phyloP scores from a whole-genome alignment of 2,113 vertebrate species.

The Riparia riparia region DNA sequence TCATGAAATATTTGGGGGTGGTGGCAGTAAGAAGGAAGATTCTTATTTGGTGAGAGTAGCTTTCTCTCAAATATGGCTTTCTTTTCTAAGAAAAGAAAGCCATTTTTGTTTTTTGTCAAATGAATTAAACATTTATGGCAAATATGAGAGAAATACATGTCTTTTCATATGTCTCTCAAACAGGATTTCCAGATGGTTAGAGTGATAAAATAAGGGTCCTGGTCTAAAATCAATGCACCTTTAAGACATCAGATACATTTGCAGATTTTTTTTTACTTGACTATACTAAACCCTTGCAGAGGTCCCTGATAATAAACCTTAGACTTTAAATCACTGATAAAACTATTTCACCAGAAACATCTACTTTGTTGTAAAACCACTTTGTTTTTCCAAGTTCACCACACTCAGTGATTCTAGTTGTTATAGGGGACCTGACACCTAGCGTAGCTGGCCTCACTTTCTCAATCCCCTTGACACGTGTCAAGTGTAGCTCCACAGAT shows the following conservation, averaged over 20 bases:
- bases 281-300: not conserved
- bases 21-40: not conserved
- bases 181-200: not conserved
- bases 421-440: not conserved
- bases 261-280: not conserved
- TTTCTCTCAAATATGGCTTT: not conserved
- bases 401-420: not conserved
- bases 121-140: not conserved
- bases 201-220: not conserved
- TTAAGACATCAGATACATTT: not conserved
- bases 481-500: not conserved
- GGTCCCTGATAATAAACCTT: not conserved
- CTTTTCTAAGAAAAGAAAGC: not conserved
- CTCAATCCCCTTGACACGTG: fast-evolving
- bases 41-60: not conserved
- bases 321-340: not conserved
- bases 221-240: not conserved
- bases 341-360: not conserved
- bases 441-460: not conserved
- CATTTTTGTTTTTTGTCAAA: not conserved
- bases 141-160: not conserved
- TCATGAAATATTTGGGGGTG: not conserved
- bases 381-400: not conserved
- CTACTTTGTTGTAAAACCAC: not conserved
- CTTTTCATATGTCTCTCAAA: not conserved